Base-by-base conservation (phyloP, 2,113 vertebrate species). In the Colius striatus region DNA sequence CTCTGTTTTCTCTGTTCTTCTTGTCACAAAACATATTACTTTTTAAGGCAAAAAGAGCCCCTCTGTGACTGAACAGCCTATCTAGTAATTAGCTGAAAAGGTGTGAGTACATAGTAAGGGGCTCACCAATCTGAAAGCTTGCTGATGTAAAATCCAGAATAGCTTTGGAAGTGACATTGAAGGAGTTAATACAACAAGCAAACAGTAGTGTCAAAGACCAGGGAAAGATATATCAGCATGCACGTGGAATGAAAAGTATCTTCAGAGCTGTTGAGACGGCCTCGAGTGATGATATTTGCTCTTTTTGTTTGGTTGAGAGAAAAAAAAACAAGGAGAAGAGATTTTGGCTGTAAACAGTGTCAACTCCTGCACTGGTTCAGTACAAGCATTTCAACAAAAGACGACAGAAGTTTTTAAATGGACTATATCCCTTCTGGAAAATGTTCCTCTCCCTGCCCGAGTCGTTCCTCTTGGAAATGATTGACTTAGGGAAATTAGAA, bases 251-350 rank as follows among this genome's bases (percentile, higher is more conserved):
- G 62, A 94, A 74, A 29, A 90, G 58, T 70, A 38, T 57, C 41
- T 72, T 8, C 47, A 94, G 53, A 94, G n/a, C 43, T 78, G 34
- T 88, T 20, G 20, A 47, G 50, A 54, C 21, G 79, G 58, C 74
- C n/a, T 20, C 88, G 45, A 96, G 32, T 89, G 89, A 94, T 84
- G 27, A 16, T 32, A 77, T 75, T 95, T 91, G 63, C 32, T 94
- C 12, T 41, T 36, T 34, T 32, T 50, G 5, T 34, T 48, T 67
- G 22, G 16, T 41, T 22, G 53, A 60, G 71, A 48, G n/a, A 71
- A 87, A 90, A 73, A 89, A 88, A 63, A 34, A 15, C 41, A 60
- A 57, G 16, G 34, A 54, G 62, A 51, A 43, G 1, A 27, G 58
- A 36, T 11, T 88, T 82, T 41, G 68, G 12, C 25, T 94, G 38